phyloP scores from a whole-genome alignment of 2,797 vertebrate species.

The Xerus rutilus region DNA sequence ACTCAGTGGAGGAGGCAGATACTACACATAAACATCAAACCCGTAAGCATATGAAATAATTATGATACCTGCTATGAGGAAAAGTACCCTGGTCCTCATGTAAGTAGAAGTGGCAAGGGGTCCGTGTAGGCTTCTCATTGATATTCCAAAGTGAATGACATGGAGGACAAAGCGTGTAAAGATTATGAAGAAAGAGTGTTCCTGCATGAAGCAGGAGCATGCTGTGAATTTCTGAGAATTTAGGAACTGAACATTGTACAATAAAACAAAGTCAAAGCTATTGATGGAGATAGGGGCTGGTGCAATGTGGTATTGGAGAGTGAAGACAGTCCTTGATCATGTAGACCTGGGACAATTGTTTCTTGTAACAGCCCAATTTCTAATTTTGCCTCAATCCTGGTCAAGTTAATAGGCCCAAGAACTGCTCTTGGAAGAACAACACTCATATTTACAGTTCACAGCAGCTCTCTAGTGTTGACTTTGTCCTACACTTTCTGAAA shows the following conservation, averaged over 20 bases:
- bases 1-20: background rate
- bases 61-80: background rate
- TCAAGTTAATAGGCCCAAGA: background rate
- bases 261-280: background rate
- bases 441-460: background rate
- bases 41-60: background rate
- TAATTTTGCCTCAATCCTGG: background rate
- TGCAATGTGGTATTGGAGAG: background rate
- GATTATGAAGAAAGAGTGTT: background rate
- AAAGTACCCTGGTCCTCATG: background rate
- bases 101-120: background rate
- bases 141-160: background rate
- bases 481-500: background rate
- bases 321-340: background rate
- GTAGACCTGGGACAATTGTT: background rate
- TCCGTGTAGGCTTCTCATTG: background rate
- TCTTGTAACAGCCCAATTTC: background rate
- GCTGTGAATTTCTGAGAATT: background rate
- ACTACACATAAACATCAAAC: background rate
- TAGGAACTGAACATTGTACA: background rate
- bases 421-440: background rate
- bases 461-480: background rate
- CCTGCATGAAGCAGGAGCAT: background rate
- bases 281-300: background rate
- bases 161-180: background rate